These are phyloP conservation scores for Scaptodrosophila latifasciaeformis DNA, from an alignment of 2,888 invertebrate species.

Conservation along the genomic window DNA sequence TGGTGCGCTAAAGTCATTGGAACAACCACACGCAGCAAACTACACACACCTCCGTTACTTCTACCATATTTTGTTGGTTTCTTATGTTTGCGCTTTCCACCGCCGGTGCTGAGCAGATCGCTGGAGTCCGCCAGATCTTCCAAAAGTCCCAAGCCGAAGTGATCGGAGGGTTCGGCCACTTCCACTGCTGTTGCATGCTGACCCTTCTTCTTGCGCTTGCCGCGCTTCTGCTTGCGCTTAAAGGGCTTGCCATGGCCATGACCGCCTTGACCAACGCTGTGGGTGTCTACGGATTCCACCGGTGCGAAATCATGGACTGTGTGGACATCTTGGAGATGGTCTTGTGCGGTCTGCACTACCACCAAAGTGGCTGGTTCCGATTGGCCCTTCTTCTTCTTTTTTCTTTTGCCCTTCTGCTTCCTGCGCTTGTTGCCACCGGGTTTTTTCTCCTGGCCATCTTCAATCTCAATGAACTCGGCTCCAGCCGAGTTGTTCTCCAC, in stretches of 20 bases:
- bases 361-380: conserved; percentile 64
- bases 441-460: conserved; percentile 53
- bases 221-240: conserved; percentile 67
- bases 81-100: conserved; percentile 68
- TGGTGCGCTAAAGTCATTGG: conserved; percentile 69
- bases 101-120: conserved; percentile 35
- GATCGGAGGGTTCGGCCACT: conserved; percentile 50
- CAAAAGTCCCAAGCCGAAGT: conserved; percentile 58
- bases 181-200: conserved; percentile 43
- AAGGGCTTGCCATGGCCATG: conserved; percentile 49
- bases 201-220: conserved; percentile 65
- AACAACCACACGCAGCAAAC: conserved; percentile 71
- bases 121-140: conserved; percentile 56
- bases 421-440: conserved; percentile 59
- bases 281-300: conserved; percentile 1
- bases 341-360: conserved; percentile 60
- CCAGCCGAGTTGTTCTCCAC: conserved; percentile 43
- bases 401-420: conserved; percentile 50
- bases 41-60: conserved; percentile 75
- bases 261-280: conserved; percentile 33
- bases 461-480: conserved; percentile 69
- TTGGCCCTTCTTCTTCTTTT: conserved; percentile 34
- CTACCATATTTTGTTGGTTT: conserved; percentile 75
- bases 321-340: conserved; percentile 48
- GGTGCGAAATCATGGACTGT: conserved; percentile 30